A percentile compares a stretch with the other conserved stretches of the same genome.
Evolutionary conservation across 1,140 invertebrate species (phyloP).

Genomic region (Mya arenaria): DNA sequence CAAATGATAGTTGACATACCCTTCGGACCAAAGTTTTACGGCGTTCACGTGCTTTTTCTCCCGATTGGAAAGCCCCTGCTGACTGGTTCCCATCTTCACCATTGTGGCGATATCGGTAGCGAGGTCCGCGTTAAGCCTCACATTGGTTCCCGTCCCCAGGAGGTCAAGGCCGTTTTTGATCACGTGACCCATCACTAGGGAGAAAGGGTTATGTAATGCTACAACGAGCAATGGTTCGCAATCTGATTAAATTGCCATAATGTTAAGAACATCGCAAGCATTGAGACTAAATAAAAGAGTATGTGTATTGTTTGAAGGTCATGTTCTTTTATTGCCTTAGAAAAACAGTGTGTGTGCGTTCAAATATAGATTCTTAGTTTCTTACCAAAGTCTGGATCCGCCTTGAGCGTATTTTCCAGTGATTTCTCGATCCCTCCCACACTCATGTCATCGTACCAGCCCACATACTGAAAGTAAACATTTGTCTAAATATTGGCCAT

Average conservation of each 20-base stretch:
- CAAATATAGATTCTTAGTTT: too few species aligned
- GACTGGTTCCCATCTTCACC: constrained; percentile 65
- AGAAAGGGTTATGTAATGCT: too few species aligned
- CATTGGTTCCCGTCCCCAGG: constrained; percentile 80
- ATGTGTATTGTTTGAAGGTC: too few species aligned
- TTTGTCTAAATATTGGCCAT: too few species aligned
- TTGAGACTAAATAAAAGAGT: too few species aligned
- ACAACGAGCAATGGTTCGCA: too few species aligned
- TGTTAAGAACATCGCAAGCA: too few species aligned
- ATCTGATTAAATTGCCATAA: too few species aligned
- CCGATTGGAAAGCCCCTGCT: constrained; percentile 67
- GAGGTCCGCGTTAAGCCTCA: constrained; percentile 74
- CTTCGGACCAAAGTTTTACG: constrained; percentile 81
- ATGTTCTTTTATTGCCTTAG: too few species aligned
- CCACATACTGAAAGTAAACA: constrained; percentile 83
- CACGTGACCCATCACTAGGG: constrained; percentile 83
- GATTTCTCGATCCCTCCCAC: constrained; percentile 82
- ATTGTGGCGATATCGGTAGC: constrained; percentile 75
- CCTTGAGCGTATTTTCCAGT: constrained; percentile 78
- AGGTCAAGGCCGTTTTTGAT: constrained; percentile 81
- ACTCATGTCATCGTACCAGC: constrained; percentile 82
- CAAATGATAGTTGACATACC: too few species aligned
- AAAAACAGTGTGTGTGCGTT: too few species aligned
- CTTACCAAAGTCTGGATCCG: constrained; percentile 83
- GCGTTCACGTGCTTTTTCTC: constrained; percentile 83